phyloP scores from a whole-genome alignment of 2,888 invertebrate species.

The Cordilura impudica region DNA sequence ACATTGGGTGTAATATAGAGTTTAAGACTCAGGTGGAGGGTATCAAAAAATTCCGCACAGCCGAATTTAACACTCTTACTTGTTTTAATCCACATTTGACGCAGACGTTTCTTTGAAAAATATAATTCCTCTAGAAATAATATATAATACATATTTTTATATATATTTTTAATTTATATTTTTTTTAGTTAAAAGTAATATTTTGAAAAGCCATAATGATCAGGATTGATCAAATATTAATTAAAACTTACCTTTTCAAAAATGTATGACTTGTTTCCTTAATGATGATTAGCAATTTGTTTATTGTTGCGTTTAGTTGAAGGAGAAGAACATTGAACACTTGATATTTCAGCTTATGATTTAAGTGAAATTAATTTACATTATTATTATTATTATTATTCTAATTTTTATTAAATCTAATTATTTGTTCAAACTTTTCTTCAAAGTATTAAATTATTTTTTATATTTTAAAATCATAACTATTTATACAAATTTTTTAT shows the following conservation, averaged over 20 bases:
- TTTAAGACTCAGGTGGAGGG: too few species aligned
- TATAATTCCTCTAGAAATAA: too few species aligned
- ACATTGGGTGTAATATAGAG: too few species aligned
- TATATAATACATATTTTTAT: too few species aligned
- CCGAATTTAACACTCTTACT: too few species aligned
- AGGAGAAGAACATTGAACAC: slow-evolving; percentile 48
- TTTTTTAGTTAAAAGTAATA: too few species aligned
- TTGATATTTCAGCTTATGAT: slow-evolving; percentile 45
- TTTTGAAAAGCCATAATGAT: too few species aligned
- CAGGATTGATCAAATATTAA: neutral
- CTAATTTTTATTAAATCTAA: neutral
- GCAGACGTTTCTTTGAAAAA: too few species aligned
- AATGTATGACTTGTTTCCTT: neutral
- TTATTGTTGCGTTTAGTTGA: slow-evolving; percentile 1
- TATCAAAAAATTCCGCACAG: too few species aligned
- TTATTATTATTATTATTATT: neutral
- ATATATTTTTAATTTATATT: too few species aligned
- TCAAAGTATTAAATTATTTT: slow-evolving; percentile 3
- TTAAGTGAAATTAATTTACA: neutral
- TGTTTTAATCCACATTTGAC: too few species aligned
- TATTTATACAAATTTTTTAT: slow-evolving; percentile 16
- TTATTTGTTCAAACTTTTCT: neutral
- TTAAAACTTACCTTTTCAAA: neutral
- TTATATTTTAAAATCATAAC: slow-evolving; percentile 25
- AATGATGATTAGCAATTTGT: neutral